A percentile compares a stretch with the other conserved stretches of the same genome.
These are phyloP conservation scores for Pharmacophagus antenor DNA, from an alignment of 2,888 invertebrate species.

Conservation along the genomic window DNA sequence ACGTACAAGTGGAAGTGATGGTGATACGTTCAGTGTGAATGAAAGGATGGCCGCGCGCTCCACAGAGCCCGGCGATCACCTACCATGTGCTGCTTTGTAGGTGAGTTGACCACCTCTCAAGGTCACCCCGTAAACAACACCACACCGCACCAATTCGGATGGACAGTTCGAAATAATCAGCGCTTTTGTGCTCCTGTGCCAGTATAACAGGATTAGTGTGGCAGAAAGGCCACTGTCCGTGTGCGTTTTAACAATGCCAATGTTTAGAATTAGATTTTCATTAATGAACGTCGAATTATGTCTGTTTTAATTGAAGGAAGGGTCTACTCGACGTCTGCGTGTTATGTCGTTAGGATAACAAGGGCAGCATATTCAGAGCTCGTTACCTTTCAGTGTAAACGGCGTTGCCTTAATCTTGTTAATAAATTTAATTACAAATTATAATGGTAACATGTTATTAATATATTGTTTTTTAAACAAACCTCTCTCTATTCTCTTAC, in stretches of 20 bases:
- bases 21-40: conserved; percentile 60
- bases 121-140: conserved; percentile 61
- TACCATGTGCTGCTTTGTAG: conserved; percentile 71
- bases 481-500: too few relatives aligned
- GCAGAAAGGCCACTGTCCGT: not conserved
- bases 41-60: conserved; percentile 70
- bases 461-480: too few relatives aligned
- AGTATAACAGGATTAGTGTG: not conserved
- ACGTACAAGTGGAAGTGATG: conserved; percentile 52
- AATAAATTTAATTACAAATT: conserved; percentile 12
- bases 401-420: conserved; percentile 10
- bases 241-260: not conserved
- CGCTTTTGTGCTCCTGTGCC: too few relatives aligned
- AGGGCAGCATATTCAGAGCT: conserved; percentile 6
- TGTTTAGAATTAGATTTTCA: not conserved
- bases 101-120: conserved; percentile 58
- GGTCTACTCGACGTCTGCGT: not conserved
- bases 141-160: not conserved
- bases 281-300: conserved; percentile 1
- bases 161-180: not conserved
- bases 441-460: too few relatives aligned
- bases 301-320: not conserved
- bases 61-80: conserved; percentile 62
- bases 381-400: conserved; percentile 8
- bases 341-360: conserved; percentile 15